Base-by-base conservation (phyloP, 1,140 invertebrate species). In the Drosophila navojoa region DNA sequence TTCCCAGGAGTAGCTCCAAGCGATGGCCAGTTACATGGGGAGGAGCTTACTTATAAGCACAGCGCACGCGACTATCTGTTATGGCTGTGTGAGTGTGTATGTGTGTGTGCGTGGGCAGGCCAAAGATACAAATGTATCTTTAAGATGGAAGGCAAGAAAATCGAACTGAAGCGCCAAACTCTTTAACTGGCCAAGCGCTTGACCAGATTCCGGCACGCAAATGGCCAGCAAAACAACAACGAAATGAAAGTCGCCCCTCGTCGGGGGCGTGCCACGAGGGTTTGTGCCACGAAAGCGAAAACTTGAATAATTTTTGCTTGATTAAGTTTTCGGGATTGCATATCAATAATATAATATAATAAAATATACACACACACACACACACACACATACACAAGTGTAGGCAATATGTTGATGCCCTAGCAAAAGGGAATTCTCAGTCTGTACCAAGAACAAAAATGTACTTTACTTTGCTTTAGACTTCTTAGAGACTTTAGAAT, bases 271-370 rank as follows among this genome's bases (percentile, higher is more conserved):
- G 15, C n/a, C n/a, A 7, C 5, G 3, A 22, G 49, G 49, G 25
- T 52, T 0, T 3, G 47, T 42, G 19, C 50, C 25, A 10, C 6
- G n/a, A 35, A 54, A 15, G 27, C 32, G 6, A 70, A 62, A 70
- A 50, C 47, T 55, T 62, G 66, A 74, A 74, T 62, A 59, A 63
- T 63, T 63, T 70, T 70, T 63, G 73, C 81, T 84, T 84, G 81
- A 84, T 85, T 84, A 84, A 80, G 73, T 84, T 80, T 80, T 84
- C 45, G 59, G 85, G 69, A 29, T 60, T 77, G 81, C 79, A 80
- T 85, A 84, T 84, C 81, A 73, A 71, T 60, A 77, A 58, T 38
- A 19, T 7, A 59, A 53, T 52, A 55, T 69, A 61, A 27, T 38
- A 11, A 13, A 38, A 38, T 38, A 38, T 38, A 38, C 7, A 35